Evolutionary conservation across 2,888 invertebrate species (phyloP), one percentile per base, ranked within the genome.

Genomic region (Lithophane ornitopus): DNA sequence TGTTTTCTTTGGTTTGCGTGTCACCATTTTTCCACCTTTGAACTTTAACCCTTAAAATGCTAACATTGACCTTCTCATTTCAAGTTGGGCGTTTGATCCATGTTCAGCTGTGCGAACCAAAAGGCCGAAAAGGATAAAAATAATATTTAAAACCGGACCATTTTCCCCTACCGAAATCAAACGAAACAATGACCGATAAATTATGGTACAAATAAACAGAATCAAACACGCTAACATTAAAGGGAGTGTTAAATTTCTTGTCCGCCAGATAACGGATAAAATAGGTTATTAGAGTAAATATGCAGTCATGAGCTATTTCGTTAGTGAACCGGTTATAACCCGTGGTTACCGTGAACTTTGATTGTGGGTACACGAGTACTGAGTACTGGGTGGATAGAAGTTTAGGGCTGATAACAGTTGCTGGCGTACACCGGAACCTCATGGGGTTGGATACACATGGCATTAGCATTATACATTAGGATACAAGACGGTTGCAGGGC

Each of bases 251-350:
- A 74, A 87, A 87, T 86, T 81, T 84, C 85, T 82, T 78, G 77
- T 73, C 63, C 39, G 44, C 56, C 44, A 80, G 87, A 90, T 91
- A 91, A 87, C 54, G 72, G 39, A 81, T 71, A 80, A 91, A 89
- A 78, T 91, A 88, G 91, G 92, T 91, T 89, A 90, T 75, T 91
- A 74, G 89, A 87, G 70, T 88, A 90, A n/a, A n/a, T 82, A 82
- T 82, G 80, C 80, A 85, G 76, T 79, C 78, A 81, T 76, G 82
- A 77, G 76, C 76, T 81, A 80, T 87, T 84, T 86, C 75, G 72
- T 85, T 76, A 46, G 68, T 68, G 66, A 87, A 79, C 84, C 80
- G 74, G 84, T 79, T 82, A 61, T 65, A 70, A 77, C 85, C 56
- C 49, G 80, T 70, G 66, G 66, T 41, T 61, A 69, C 63, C 70